A percentile compares a stretch with the other conserved stretches of the same genome.
Conservation (phyloP, 1,140 invertebrate species). For the Drosophila guanche region DNA sequence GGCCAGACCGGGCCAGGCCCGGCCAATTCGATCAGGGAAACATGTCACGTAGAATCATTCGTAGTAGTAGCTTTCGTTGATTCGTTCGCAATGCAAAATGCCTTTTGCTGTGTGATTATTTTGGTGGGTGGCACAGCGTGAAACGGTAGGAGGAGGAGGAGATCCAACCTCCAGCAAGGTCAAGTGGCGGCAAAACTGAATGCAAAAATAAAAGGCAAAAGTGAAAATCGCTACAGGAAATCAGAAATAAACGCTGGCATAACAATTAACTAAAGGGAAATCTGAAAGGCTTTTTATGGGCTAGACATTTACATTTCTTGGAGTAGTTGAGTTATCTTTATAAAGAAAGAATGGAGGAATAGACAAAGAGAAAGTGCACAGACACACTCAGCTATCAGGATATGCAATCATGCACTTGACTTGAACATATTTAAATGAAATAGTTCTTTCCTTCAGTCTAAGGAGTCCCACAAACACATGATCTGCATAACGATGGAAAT, state of each 20-base stretch:
- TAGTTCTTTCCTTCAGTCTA: not conserved
- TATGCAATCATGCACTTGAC: too few relatives aligned
- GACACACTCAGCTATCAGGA: too few relatives aligned
- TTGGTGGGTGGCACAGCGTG: not conserved
- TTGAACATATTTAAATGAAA: too few relatives aligned
- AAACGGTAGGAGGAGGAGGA: slow-evolving; percentile 8
- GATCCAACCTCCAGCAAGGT: slow-evolving; percentile 71
- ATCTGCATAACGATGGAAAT: slow-evolving; percentile 1
- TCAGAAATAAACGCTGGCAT: not conserved
- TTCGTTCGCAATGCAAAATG: slow-evolving; percentile 72
- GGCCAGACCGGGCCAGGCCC: slow-evolving; percentile 24
- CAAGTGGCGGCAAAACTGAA: slow-evolving; percentile 48
- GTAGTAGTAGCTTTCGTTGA: slow-evolving; percentile 48
- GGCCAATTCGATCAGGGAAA: slow-evolving; percentile 54
- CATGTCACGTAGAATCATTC: slow-evolving; percentile 74
- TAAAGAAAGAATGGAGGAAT: not conserved
- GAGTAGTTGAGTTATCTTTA: not conserved
- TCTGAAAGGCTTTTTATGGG: too few relatives aligned
- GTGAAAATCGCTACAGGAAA: not conserved
- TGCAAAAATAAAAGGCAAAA: slow-evolving; percentile 11
- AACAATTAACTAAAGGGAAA: slow-evolving; percentile 13
- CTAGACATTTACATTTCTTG: not conserved
- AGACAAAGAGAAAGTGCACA: too few relatives aligned
- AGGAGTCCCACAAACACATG: slow-evolving; percentile 4
- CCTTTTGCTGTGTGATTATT: slow-evolving; percentile 50